These are phyloP conservation scores for Mactromeris polynyma DNA, from an alignment of 2,888 invertebrate species.

Conservation along the genomic window DNA sequence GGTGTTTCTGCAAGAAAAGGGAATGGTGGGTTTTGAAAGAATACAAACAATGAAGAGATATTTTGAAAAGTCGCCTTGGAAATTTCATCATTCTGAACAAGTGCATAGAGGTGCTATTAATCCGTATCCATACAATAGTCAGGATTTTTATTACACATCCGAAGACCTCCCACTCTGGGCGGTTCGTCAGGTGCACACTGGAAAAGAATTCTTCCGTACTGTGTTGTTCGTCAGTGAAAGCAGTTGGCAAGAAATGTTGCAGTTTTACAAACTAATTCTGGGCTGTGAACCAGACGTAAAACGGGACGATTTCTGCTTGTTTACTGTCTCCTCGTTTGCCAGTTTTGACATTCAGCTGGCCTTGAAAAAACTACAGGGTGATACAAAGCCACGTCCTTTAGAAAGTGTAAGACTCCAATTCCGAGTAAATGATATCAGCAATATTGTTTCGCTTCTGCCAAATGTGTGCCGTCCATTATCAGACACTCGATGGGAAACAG, in stretches of 20 bases:
- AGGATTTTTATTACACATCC: conserved; percentile 82
- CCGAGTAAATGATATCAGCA: conserved; percentile 80
- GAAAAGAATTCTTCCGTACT: conserved; percentile 82
- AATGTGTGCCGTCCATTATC: conserved; percentile 80
- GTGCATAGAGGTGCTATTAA: conserved; percentile 76
- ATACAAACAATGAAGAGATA: conserved; percentile 75
- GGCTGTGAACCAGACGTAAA: conserved; percentile 79
- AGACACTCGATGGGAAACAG: conserved; percentile 82
- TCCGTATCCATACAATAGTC: conserved; percentile 79
- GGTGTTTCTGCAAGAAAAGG: conserved; percentile 80
- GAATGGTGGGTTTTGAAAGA: conserved; percentile 74
- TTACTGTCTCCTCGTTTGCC: conserved; percentile 78
- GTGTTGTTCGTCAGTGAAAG: conserved; percentile 79
- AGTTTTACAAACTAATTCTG: conserved; percentile 81
- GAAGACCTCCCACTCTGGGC: conserved; percentile 83
- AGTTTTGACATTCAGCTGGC: conserved; percentile 83
- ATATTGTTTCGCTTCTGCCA: conserved; percentile 82
- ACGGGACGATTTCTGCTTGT: conserved; percentile 82
- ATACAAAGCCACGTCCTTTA: conserved; percentile 70
- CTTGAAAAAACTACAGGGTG: conserved; percentile 78
- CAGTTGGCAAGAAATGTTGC: conserved; percentile 82
- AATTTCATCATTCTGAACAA: conserved; percentile 82
- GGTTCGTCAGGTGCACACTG: conserved; percentile 83
- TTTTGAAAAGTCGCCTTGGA: conserved; percentile 81
- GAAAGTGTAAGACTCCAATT: conserved; percentile 78